Base-by-base conservation (phyloP, 2,113 vertebrate genomes). In the Pogona vitticeps region DNA sequence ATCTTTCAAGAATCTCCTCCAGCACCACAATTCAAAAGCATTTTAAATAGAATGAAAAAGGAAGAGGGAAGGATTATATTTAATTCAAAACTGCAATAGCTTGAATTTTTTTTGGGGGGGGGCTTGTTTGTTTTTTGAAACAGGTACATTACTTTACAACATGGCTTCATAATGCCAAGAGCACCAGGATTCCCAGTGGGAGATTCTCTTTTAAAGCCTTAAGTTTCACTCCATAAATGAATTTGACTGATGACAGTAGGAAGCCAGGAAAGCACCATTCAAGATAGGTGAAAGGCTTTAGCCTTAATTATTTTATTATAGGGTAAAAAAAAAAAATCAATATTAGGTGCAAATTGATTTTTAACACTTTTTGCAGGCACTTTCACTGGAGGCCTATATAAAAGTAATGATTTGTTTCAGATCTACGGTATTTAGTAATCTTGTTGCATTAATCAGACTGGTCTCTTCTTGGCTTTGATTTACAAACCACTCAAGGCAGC, bases 281-380 rank as follows among this genome's bases (percentile, higher is more conserved):
- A 72, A 59, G 20, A 12, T 46, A 36, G 52, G 33, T 56, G 33
- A 83, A 83, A 28, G 46, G 23, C 38, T 72, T 83, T 83, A 38
- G 71, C 46, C 58, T 72, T 72, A 58, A 83, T 83, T 71, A 36
- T 72, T 83, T 83, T 83, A 83, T 72, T 72, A 72, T 72, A 56
- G 56, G 33, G 68, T 59, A n/a, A 58, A 38, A n/a, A n/a, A 58
- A 38, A n/a, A 72, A 83, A 31, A 52, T 82, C 42, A 59, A 83
- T 83, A 83, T 56, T 83, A 31, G 52, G 81, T 83, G 68, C 67
- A 83, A 83, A 83, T 9, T 58, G 46, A 59, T 46, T 83, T 68
- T 72, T 72, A 72, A 52, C 81, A 83, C 42, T 38, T 83, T n/a
- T 36, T 82, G 67, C 42, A 70, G 67, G 67, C 46, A 58, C 46